Evolutionary conservation across 1,140 invertebrate genomes (phyloP).

Genomic region (Parapsyche elsis): DNA sequence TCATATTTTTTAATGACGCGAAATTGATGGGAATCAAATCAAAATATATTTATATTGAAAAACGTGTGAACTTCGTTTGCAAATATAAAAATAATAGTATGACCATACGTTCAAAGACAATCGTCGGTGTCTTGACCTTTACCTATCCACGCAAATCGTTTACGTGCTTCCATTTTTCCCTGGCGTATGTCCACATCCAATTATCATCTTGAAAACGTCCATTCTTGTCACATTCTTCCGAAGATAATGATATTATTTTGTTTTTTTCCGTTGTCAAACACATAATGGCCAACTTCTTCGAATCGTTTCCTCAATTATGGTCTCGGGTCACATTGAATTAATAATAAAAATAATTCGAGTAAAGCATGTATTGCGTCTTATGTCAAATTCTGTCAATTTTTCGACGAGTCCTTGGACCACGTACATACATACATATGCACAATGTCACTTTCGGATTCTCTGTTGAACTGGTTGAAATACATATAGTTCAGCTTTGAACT

Average conservation of each 20-base stretch:
- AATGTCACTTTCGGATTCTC: too few species aligned
- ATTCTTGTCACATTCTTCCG: conserved; percentile 13
- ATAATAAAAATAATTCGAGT: background rate
- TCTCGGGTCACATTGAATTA: background rate
- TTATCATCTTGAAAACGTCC: conserved; percentile 14
- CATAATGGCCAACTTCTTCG: background rate
- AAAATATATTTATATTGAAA: background rate
- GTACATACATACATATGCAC: too few species aligned
- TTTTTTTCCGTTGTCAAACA: conserved; percentile 1
- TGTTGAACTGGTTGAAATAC: too few species aligned
- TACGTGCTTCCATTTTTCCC: conserved; percentile 15
- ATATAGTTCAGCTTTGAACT: too few species aligned
- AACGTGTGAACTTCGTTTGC: background rate
- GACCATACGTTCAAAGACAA: background rate
- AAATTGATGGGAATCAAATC: background rate
- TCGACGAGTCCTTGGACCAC: too few species aligned
- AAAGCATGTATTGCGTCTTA: too few species aligned
- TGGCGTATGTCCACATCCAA: background rate
- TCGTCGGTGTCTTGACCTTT: conserved; percentile 1
- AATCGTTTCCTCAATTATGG: conserved; percentile 1
- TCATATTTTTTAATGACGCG: too few species aligned
- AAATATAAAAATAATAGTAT: background rate
- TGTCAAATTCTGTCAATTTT: too few species aligned
- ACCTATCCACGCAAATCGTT: conserved; percentile 6
- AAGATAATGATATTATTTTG: background rate